phyloP scores from a whole-genome alignment of 2,888 invertebrate genomes.

The Parnassius apollo region DNA sequence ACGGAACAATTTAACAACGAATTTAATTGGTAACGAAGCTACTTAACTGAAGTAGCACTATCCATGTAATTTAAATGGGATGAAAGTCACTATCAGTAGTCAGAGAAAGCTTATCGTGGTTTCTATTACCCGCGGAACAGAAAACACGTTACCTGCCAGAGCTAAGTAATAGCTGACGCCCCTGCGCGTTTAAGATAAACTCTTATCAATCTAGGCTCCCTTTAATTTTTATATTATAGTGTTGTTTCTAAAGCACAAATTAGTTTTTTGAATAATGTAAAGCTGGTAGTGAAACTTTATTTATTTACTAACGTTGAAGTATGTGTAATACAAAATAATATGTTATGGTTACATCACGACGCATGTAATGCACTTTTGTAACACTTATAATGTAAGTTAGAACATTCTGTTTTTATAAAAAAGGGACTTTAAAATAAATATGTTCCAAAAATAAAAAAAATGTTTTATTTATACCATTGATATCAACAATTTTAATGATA shows the following conservation, averaged over 20 bases:
- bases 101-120: not conserved
- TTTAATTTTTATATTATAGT: conserved; percentile 42
- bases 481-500: too few species aligned
- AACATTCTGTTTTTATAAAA: conserved; percentile 60
- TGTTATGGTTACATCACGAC: conserved; percentile 45
- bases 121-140: too few species aligned
- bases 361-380: conserved; percentile 72
- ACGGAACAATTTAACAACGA: conserved; percentile 17
- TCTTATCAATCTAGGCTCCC: conserved; percentile 10
- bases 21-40: conserved; percentile 1
- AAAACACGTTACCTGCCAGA: not conserved
- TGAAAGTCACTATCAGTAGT: not conserved
- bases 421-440: conserved; percentile 59
- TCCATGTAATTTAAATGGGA: too few species aligned
- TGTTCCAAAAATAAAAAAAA: conserved; percentile 42
- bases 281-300: conserved; percentile 50
- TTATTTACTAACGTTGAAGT: conserved; percentile 56
- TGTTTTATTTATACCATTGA: conserved; percentile 28
- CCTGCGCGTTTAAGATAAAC: not conserved
- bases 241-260: conserved; percentile 52
- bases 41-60: too few species aligned
- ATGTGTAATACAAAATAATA: conserved; percentile 47
- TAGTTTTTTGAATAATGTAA: conserved; percentile 43
- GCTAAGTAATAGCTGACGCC: not conserved
- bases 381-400: conserved; percentile 56